Conservation (phyloP, 2,888 invertebrate genomes). For the Homarus gammarus region DNA sequence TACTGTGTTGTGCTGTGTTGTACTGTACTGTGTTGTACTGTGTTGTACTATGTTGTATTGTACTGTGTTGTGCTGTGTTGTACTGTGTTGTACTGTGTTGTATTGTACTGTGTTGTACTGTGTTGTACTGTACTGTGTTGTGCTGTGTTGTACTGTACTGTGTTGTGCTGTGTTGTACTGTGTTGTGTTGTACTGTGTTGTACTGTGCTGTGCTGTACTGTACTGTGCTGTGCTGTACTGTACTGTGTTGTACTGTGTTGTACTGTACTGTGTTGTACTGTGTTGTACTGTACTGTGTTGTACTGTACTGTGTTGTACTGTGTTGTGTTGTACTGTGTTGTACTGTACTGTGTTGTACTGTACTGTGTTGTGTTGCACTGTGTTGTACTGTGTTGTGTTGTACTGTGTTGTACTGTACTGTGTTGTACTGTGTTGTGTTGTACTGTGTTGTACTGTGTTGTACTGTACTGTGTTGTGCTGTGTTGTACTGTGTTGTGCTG, state of each 20-base stretch:
- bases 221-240: slow-evolving; percentile 8
- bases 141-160: slow-evolving; percentile 13
- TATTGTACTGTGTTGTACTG: slow-evolving; percentile 25
- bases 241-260: slow-evolving; percentile 18
- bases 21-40: too few relatives aligned
- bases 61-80: slow-evolving; percentile 5
- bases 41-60: background rate
- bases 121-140: slow-evolving; percentile 20
- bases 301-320: slow-evolving; percentile 18
- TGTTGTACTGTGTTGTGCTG: slow-evolving; percentile 20
- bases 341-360: slow-evolving; percentile 26
- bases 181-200: background rate
- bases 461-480: slow-evolving; percentile 22
- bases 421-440: background rate
- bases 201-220: slow-evolving; percentile 23
- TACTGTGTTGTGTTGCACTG: slow-evolving; percentile 11
- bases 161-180: background rate
- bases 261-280: slow-evolving; percentile 22
- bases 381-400: slow-evolving; percentile 11
- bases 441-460: slow-evolving; percentile 14
- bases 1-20: too few relatives aligned
- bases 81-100: slow-evolving; percentile 25
- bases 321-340: slow-evolving; percentile 17
- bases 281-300: slow-evolving; percentile 14
- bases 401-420: slow-evolving; percentile 2